phyloP scores from a whole-genome alignment of 2,797 vertebrate genomes.

The Lemur catta region DNA sequence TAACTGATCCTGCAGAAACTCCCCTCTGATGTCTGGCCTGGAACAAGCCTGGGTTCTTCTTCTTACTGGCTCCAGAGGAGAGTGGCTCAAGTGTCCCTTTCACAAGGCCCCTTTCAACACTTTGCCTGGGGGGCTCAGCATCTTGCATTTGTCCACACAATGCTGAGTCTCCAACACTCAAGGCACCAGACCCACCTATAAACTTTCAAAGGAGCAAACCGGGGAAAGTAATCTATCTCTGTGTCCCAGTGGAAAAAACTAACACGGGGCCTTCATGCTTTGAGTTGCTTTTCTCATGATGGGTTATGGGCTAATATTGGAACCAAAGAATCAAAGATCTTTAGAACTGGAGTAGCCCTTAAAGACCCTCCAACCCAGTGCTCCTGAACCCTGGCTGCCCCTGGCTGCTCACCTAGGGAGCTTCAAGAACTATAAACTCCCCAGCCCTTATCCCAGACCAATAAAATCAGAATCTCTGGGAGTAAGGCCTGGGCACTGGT shows the following conservation, averaged over 20 bases:
- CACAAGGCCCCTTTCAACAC: background rate
- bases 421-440: fast-evolving
- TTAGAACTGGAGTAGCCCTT: background rate
- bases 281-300: background rate
- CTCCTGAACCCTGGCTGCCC: background rate
- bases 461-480: background rate
- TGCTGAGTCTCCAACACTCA: background rate
- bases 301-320: background rate
- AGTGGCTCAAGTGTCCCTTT: background rate
- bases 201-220: too few species aligned
- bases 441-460: too few species aligned
- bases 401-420: background rate
- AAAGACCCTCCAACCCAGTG: background rate
- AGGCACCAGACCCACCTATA: too few species aligned
- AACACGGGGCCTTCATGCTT: background rate
- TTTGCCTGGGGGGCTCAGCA: fast-evolving
- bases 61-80: fast-evolving
- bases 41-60: background rate
- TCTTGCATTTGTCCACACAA: background rate
- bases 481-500: too few species aligned
- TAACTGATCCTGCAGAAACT: background rate
- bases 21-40: background rate
- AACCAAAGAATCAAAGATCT: background rate
- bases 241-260: fast-evolving
- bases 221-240: background rate